These are phyloP conservation scores for Chamaea fasciata DNA, from an alignment of 2,113 vertebrate species.

Conservation along the genomic window DNA sequence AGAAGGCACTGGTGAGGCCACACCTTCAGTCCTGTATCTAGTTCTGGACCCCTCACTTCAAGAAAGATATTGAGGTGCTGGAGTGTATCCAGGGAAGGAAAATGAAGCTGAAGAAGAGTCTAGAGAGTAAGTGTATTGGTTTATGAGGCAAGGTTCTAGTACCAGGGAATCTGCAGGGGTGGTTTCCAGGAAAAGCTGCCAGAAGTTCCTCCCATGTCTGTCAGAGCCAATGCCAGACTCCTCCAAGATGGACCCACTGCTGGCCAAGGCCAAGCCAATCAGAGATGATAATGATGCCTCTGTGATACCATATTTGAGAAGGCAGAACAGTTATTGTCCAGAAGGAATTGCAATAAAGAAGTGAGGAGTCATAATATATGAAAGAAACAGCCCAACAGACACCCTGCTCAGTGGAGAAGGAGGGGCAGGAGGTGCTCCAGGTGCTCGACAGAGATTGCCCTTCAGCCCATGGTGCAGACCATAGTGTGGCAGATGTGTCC, in stretches of 20 bases:
- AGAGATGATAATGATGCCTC: background rate
- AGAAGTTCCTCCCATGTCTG: background rate
- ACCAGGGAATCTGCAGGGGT: background rate
- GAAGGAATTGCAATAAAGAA: background rate
- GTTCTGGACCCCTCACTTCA: background rate
- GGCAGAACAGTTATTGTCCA: background rate
- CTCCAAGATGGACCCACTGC: fast-evolving
- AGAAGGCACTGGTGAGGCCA: background rate
- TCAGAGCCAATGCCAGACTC: background rate
- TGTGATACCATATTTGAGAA: background rate
- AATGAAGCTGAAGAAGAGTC: background rate
- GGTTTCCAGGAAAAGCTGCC: background rate
- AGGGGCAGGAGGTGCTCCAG: background rate
- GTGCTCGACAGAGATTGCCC: background rate
- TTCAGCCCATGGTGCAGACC: background rate
- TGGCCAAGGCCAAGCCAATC: background rate
- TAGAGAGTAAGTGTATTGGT: background rate
- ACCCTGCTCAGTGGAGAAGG: background rate
- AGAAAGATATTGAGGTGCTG: background rate
- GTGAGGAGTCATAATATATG: background rate
- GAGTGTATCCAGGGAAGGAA: background rate
- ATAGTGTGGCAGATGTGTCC: background rate
- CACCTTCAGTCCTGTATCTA: background rate
- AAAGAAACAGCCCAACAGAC: background rate
- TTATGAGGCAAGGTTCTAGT: background rate